Conservation (phyloP, 1,140 invertebrate genomes). For the Cheumatopsyche charites region DNA sequence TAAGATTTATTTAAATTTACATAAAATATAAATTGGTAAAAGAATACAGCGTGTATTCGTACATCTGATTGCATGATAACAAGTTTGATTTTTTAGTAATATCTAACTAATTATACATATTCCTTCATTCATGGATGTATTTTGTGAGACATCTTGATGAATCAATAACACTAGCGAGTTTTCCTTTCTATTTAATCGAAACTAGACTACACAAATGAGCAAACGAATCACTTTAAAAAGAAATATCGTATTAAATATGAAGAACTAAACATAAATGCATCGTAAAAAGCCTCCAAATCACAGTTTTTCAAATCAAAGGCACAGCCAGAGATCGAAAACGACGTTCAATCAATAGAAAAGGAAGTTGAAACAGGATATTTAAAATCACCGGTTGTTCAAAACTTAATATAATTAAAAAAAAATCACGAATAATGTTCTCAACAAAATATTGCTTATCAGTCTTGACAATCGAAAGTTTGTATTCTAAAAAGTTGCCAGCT, state of each 20-base stretch:
- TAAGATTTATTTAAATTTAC: slow-evolving; percentile 40
- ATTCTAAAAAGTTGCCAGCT: background rate
- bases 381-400: background rate
- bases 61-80: slow-evolving; percentile 34
- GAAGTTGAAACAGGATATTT: background rate
- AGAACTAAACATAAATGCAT: slow-evolving; percentile 19
- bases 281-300: background rate
- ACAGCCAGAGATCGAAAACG: background rate
- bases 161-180: background rate
- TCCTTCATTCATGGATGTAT: slow-evolving; percentile 22
- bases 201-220: slow-evolving; percentile 14
- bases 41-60: slow-evolving; percentile 38
- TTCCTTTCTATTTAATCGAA: background rate
- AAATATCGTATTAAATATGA: background rate
- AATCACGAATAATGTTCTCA: no score
- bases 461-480: background rate
- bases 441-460: background rate
- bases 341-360: background rate
- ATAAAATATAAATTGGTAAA: slow-evolving; percentile 40
- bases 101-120: slow-evolving; percentile 30
- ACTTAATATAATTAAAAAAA: background rate
- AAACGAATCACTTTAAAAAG: background rate
- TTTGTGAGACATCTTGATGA: slow-evolving; percentile 25
- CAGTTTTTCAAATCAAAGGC: background rate
- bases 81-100: slow-evolving; percentile 28